Base-by-base conservation (phyloP, 2,113 vertebrate genomes). In the Protobothrops flavoviridis region DNA sequence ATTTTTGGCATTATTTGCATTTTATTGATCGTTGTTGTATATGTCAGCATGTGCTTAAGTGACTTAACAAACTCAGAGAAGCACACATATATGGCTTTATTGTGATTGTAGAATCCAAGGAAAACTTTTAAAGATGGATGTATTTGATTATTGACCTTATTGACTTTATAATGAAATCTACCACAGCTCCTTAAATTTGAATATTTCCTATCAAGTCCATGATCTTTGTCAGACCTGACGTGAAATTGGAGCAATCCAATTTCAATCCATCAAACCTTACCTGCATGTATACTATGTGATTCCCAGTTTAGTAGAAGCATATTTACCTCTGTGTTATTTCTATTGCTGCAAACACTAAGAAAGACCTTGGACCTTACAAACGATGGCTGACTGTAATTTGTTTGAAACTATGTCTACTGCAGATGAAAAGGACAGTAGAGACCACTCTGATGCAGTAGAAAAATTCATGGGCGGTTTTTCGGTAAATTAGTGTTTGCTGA, bases 1-100 rank as follows among this genome's bases (percentile, higher is more conserved):
- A 93, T 95, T 93, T 95, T 94, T 94, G 94, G 61, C 95, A 4
- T 87, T 97, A 95, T 95, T 96, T 96, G 94, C 74, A 57, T 0
- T 3, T 87, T 92, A 50, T 55, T 93, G 53, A 43, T 88, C 94
- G 94, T 52, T 85, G 91, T 91, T 61, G 43, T 3, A 0, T 48
- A 88, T 69, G 93, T 45, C 15, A 17, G 50, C 7, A 39, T 81
- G 8, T 81, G 33, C 2, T 81, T n/a, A 33, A 74, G n/a, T 74
- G 85, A 50, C 20, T 39, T 97, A 94, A 95, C 94, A 95, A 94
- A 88, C 90, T 86, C 33, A 6, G 17, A 59, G 88, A 43, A 89
- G 39, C 26, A 50, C 13, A 43, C 15, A 21, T 81, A 81, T 81
- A 81, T 39, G 6, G 33, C 69, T 81, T 81, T 81, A 81, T 21